A percentile compares a stretch with the other conserved stretches of the same genome.
These are phyloP conservation scores for Willowsia nigromaculata DNA, from an alignment of 2,888 invertebrate genomes.

Conservation along the genomic window DNA sequence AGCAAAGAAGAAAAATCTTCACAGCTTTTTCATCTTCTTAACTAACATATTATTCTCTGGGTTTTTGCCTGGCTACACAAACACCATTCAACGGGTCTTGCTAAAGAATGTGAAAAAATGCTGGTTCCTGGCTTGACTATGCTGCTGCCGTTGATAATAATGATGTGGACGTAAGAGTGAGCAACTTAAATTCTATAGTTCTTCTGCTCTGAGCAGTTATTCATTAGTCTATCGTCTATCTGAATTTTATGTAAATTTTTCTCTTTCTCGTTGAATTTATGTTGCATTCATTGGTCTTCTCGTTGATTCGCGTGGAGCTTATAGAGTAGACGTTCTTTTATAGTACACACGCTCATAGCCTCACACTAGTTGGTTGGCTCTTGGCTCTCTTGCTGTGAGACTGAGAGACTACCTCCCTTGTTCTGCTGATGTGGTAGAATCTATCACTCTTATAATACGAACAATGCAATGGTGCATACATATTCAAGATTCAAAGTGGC, in stretches of 20 bases:
- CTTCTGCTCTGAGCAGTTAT: constrained; percentile 48
- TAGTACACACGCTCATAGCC: constrained; percentile 13
- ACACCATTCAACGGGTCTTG: constrained; percentile 17
- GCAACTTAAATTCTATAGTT: constrained; percentile 2
- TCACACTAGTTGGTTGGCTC: constrained; percentile 59
- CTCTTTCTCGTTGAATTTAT: constrained; percentile 46
- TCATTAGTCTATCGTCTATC: constrained; percentile 70
- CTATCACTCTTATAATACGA: constrained; percentile 9
- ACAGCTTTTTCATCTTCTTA: not conserved
- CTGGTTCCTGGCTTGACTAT: constrained; percentile 15
- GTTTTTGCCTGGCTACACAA: constrained; percentile 29
- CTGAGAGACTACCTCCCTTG: constrained; percentile 50
- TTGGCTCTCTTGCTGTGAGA: constrained; percentile 52
- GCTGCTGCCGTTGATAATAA: not conserved
- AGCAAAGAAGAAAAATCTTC: constrained; percentile 26
- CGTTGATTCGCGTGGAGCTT: constrained; percentile 58
- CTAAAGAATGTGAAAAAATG: constrained; percentile 18
- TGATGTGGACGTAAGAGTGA: constrained; percentile 38
- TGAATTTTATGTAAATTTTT: constrained; percentile 70
- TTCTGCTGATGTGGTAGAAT: constrained; percentile 13
- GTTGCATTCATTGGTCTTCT: constrained; percentile 58
- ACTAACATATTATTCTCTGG: constrained; percentile 33
- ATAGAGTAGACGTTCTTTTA: not conserved
- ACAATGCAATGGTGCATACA: constrained; percentile 9
- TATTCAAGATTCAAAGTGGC: constrained; percentile 43